Conservation (phyloP, 2,797 vertebrate genomes). For the Cottoperca gobio region DNA sequence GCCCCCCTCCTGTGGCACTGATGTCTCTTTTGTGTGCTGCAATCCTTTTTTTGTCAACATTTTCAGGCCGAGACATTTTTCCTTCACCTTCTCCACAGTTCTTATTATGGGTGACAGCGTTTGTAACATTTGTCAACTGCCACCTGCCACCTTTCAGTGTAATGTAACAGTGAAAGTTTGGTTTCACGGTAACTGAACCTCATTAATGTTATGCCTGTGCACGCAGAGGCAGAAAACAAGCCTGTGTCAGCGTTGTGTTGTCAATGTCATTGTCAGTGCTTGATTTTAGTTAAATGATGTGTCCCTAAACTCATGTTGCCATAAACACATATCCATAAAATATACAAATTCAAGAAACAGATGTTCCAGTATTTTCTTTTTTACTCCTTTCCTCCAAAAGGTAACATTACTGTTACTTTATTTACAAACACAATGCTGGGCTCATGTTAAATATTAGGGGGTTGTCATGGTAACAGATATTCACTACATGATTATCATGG, state of each 20-base stretch:
- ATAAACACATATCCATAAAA: no score
- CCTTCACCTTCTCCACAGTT: conserved; percentile 23
- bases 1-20: conserved; percentile 27
- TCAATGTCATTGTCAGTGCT: background rate
- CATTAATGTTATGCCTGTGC: background rate
- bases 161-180: conserved; percentile 2
- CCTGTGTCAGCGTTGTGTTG: background rate
- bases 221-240: background rate
- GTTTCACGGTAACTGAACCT: background rate
- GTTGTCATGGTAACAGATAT: no score
- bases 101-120: conserved; percentile 22
- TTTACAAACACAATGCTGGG: no score
- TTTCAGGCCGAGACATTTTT: conserved; percentile 33
- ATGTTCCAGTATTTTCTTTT: no score
- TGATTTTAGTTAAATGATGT: background rate
- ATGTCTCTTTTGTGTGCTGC: conserved; percentile 47
- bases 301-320: background rate
- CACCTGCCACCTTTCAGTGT: conserved; percentile 4
- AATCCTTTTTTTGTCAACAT: conserved; percentile 30
- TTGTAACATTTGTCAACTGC: conserved; percentile 24
- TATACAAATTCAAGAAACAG: no score
- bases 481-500: no score
- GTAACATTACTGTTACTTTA: background rate
- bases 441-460: no score
- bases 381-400: no score